phyloP scores from a whole-genome alignment of 2,113 vertebrate genomes.

The Nesogale talazaci region DNA sequence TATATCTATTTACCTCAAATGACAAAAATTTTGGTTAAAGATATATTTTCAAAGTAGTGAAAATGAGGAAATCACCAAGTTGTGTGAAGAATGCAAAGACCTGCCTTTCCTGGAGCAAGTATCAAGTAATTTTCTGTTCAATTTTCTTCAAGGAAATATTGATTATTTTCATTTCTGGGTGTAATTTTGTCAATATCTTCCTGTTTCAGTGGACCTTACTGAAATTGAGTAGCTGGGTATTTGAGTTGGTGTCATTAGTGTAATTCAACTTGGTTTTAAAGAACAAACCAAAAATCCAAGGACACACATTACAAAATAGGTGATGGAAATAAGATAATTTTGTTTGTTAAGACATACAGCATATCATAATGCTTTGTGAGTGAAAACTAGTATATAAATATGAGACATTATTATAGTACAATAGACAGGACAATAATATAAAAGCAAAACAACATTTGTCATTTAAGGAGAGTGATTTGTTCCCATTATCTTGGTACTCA shows the following conservation, averaged over 20 bases:
- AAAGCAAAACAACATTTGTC: background rate
- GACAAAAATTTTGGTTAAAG: background rate
- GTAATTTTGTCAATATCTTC: background rate
- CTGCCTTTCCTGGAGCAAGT: background rate
- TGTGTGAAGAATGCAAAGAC: background rate
- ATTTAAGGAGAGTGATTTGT: background rate
- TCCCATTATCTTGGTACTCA: background rate
- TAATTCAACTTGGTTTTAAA: background rate
- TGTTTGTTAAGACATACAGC: background rate
- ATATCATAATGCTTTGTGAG: background rate
- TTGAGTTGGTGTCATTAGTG: background rate
- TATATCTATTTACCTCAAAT: constrained; percentile 32
- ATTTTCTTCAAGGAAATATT: background rate
- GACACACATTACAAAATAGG: background rate
- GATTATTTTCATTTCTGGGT: background rate
- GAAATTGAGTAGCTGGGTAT: background rate
- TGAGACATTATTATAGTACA: background rate
- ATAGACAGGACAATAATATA: background rate
- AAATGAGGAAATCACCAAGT: background rate
- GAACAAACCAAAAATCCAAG: background rate
- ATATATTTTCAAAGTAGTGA: background rate
- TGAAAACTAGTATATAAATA: background rate
- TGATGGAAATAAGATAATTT: background rate
- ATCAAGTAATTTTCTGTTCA: background rate
- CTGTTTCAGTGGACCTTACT: background rate